Percentiles rank a stretch among this genome's conserved stretches.
phyloP scores from a whole-genome alignment of 1,140 invertebrate species.

The Bemisia tabaci region DNA sequence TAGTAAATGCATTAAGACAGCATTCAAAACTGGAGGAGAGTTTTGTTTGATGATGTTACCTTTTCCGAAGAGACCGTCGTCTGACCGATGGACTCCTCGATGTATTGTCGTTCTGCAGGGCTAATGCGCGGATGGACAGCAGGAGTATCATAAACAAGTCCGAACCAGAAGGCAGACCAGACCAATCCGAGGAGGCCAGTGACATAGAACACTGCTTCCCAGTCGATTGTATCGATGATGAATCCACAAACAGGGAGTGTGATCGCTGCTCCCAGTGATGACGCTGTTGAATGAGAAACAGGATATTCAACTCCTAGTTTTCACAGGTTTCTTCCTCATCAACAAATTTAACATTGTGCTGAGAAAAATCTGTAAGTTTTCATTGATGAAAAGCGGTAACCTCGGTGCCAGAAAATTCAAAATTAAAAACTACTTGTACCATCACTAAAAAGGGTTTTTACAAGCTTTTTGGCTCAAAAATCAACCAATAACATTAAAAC shows the following conservation, averaged over 20 bases:
- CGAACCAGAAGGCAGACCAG: slow-evolving; percentile 75
- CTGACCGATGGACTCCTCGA: slow-evolving; percentile 47
- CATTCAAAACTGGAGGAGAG: neutral
- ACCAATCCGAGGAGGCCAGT: slow-evolving; percentile 59
- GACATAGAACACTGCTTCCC: slow-evolving; percentile 74
- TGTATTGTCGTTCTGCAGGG: slow-evolving; percentile 60
- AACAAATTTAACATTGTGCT: too few species aligned
- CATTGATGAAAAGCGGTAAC: too few species aligned
- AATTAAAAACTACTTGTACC: too few species aligned
- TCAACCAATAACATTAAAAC: too few species aligned
- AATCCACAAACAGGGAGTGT: slow-evolving; percentile 70
- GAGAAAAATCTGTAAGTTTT: too few species aligned
- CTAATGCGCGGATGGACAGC: slow-evolving; percentile 73
- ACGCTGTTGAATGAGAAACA: too few species aligned
- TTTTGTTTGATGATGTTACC: too few species aligned
- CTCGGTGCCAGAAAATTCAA: too few species aligned
- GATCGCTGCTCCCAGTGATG: slow-evolving; percentile 64
- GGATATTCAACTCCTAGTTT: too few species aligned
- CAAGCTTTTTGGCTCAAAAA: too few species aligned
- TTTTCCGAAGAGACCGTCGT: neutral
- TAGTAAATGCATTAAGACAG: neutral
- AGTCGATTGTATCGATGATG: slow-evolving; percentile 59
- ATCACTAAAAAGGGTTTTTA: too few species aligned
- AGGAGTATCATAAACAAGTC: slow-evolving; percentile 72
- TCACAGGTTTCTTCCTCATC: too few species aligned